Evolutionary conservation across 2,888 invertebrate species (phyloP).

Genomic region (Phoenoteleia sp.): DNA sequence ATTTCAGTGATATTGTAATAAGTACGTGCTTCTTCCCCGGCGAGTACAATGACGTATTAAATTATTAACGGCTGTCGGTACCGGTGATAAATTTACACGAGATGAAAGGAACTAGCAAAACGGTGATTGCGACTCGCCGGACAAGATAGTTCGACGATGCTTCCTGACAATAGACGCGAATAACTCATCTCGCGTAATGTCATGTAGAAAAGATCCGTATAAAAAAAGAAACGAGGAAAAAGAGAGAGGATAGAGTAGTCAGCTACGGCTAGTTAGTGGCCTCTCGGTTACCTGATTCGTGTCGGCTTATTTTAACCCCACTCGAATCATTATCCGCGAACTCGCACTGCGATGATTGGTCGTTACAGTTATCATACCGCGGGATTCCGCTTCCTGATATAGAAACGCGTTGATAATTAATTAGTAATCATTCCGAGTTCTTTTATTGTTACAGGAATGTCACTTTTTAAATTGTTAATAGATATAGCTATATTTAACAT

Average conservation of each 20-base stretch:
- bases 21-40: constrained; percentile 37
- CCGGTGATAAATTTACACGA: constrained; percentile 68
- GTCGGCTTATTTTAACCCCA: constrained; percentile 62
- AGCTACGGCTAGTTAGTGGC: constrained; percentile 76
- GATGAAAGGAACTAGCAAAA: constrained; percentile 69
- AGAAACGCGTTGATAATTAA: constrained; percentile 44
- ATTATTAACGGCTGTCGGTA: constrained; percentile 82
- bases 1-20: constrained; percentile 67
- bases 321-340: constrained; percentile 11
- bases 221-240: constrained; percentile 69
- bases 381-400: constrained; percentile 50
- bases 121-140: constrained; percentile 70
- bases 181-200: constrained; percentile 71
- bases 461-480: too few relatives aligned
- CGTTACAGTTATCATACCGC: constrained; percentile 52
- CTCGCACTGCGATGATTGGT: constrained; percentile 25
- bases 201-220: constrained; percentile 58
- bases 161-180: constrained; percentile 71
- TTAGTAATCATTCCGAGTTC: constrained; percentile 3
- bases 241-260: constrained; percentile 69
- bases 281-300: constrained; percentile 70
- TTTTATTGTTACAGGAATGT: neutral
- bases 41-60: constrained; percentile 81
- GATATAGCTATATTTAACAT: too few relatives aligned
- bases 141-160: constrained; percentile 70